Base-by-base conservation (phyloP, 2,888 invertebrate genomes). In the Oeneis ivallda region DNA sequence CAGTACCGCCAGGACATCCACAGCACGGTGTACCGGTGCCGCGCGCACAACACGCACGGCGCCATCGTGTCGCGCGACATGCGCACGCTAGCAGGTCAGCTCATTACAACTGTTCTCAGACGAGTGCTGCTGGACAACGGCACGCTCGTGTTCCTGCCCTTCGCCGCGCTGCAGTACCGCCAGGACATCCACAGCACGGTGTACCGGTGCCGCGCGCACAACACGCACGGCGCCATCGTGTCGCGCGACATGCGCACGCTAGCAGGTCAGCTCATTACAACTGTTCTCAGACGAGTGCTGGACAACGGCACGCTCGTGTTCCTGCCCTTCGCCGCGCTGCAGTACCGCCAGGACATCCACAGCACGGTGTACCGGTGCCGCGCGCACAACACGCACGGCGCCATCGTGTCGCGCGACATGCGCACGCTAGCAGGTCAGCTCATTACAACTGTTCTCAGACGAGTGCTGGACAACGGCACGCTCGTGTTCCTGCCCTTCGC, bases 231-330 rank as follows among this genome's bases (percentile, higher is more conserved):
- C n/a, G n/a, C n/a, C n/a, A n/a, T n/a, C n/a, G n/a, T n/a, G n/a
- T n/a, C n/a, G n/a, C n/a, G n/a, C n/a, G n/a, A n/a, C n/a, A n/a
- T n/a, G n/a, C n/a, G n/a, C n/a, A n/a, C n/a, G n/a, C n/a, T n/a
- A n/a, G n/a, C n/a, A n/a, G n/a, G n/a, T n/a, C n/a, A n/a, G n/a
- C n/a, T n/a, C n/a, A n/a, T n/a, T n/a, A n/a, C n/a, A n/a, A n/a
- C n/a, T 82, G 77, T 82, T 92, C 84, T 64, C 93, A 96, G 96
- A 83, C 94, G 95, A 92, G 94, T 96, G 67, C 89, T 96, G 78
- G 95, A 96, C 75, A 97, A 97, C 86, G 97, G 97, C 72, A 96
- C 96, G 39, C 93, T 97, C 74, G 94, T 95, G 80, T 96, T 97
- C 83, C 94, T 95, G 74, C 96, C 97, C 65, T 97, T 97, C 86